Evolutionary conservation across 1,140 invertebrate species (phyloP).

Genomic region (Phenacoccus solenopsis): DNA sequence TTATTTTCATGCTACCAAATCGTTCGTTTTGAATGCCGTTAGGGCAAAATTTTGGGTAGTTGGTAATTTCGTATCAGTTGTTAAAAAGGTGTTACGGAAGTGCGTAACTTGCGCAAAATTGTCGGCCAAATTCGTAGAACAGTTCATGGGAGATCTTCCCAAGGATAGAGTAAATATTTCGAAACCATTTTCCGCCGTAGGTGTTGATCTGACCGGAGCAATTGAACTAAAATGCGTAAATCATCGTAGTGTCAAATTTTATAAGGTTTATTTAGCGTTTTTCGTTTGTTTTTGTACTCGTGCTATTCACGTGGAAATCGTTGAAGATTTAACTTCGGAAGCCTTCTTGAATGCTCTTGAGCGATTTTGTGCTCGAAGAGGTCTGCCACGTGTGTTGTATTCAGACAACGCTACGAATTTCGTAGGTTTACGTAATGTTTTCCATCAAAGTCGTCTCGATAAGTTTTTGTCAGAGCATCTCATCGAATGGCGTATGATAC

Average conservation of each 20-base stretch:
- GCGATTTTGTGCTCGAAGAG: background rate
- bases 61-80: background rate
- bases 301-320: constrained; percentile 10
- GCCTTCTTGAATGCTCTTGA: background rate
- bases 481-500: constrained; percentile 8
- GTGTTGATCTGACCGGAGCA: background rate
- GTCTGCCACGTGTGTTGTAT: background rate
- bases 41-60: constrained; percentile 20
- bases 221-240: background rate
- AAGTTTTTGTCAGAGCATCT: background rate
- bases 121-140: constrained; percentile 14
- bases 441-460: background rate
- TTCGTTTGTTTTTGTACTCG: background rate
- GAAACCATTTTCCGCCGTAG: constrained; percentile 19
- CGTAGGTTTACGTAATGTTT: constrained; percentile 5
- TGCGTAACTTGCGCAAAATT: constrained; percentile 22
- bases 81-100: constrained; percentile 17
- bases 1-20: constrained; percentile 30
- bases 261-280: constrained; percentile 6
- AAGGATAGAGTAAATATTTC: constrained; percentile 18
- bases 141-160: constrained; percentile 25
- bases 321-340: background rate
- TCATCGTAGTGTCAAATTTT: background rate
- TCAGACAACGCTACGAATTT: constrained; percentile 9
- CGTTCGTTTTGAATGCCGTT: constrained; percentile 19